Percentiles rank a stretch among this genome's conserved stretches.
These are phyloP conservation scores for Hestina assimilis DNA, from an alignment of 1,140 invertebrate species.

Conservation along the genomic window DNA sequence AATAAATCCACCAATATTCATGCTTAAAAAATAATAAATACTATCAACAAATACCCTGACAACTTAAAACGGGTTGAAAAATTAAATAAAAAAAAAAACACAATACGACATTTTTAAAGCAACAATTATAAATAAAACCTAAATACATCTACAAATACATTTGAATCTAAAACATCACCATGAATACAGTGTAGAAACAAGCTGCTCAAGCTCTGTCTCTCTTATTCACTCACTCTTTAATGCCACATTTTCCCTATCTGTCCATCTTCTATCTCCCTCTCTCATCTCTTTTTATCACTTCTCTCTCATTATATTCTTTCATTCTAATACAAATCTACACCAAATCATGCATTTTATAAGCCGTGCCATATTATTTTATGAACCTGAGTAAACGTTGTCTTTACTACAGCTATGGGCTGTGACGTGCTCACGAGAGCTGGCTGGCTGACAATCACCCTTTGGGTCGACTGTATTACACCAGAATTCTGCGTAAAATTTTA, in stretches of 20 bases:
- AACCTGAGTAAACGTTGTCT: slow-evolving; percentile 67
- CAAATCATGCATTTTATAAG: slow-evolving; percentile 15
- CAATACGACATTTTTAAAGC: too few relatives aligned
- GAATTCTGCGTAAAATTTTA: slow-evolving; percentile 53
- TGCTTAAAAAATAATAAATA: not conserved
- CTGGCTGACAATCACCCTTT: slow-evolving; percentile 71
- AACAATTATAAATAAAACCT: too few relatives aligned
- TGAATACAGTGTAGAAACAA: too few relatives aligned
- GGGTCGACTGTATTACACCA: slow-evolving; percentile 70
- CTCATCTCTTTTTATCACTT: too few relatives aligned
- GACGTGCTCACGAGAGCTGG: slow-evolving; percentile 62
- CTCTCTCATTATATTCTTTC: not conserved
- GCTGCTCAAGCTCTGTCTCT: too few relatives aligned
- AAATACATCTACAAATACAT: too few relatives aligned
- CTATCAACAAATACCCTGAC: not conserved
- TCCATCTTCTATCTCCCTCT: too few relatives aligned
- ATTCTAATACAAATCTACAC: not conserved
- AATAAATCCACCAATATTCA: not conserved
- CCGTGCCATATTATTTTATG: slow-evolving; percentile 28
- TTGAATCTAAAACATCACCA: too few relatives aligned
- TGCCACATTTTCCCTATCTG: too few relatives aligned
- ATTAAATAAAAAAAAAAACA: too few relatives aligned
- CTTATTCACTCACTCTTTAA: too few relatives aligned
- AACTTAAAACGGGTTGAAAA: not conserved
- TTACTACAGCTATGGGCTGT: slow-evolving; percentile 65